These are phyloP conservation scores for Myotis planiceps DNA, from an alignment of 2,797 vertebrate genomes.

Conservation along the genomic window DNA sequence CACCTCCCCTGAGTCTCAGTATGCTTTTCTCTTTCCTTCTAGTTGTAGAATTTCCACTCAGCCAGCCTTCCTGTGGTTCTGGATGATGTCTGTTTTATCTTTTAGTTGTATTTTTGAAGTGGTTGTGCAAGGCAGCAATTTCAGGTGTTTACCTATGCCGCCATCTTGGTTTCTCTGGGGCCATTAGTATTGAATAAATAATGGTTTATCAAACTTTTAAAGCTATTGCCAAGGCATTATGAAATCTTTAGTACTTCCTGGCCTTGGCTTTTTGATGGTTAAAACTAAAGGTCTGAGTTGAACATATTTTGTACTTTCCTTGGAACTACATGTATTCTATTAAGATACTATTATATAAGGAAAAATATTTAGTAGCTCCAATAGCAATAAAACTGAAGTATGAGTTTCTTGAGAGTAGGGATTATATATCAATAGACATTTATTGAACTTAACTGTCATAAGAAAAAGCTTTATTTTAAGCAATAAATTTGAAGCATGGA, in stretches of 20 bases:
- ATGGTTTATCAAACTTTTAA: background rate
- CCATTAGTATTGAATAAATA: background rate
- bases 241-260: slow-evolving; percentile 23
- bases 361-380: background rate
- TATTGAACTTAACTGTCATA: slow-evolving; percentile 30
- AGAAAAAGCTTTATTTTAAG: slow-evolving; percentile 1
- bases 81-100: no score
- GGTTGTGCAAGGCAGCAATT: no score
- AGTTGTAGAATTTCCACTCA: no score
- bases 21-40: no score
- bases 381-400: slow-evolving; percentile 1
- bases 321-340: background rate
- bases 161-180: no score
- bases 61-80: no score
- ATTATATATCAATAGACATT: background rate
- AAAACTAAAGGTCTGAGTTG: slow-evolving; percentile 24
- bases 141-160: no score
- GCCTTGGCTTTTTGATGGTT: background rate
- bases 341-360: background rate
- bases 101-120: no score
- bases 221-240: background rate
- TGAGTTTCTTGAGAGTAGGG: background rate
- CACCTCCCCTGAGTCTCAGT: no score
- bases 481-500: background rate
- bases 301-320: slow-evolving; percentile 41